Evolutionary conservation across 2,888 invertebrate genomes (phyloP), one percentile per base, ranked within the genome.

Genomic region (Leptopilina syphax): DNA sequence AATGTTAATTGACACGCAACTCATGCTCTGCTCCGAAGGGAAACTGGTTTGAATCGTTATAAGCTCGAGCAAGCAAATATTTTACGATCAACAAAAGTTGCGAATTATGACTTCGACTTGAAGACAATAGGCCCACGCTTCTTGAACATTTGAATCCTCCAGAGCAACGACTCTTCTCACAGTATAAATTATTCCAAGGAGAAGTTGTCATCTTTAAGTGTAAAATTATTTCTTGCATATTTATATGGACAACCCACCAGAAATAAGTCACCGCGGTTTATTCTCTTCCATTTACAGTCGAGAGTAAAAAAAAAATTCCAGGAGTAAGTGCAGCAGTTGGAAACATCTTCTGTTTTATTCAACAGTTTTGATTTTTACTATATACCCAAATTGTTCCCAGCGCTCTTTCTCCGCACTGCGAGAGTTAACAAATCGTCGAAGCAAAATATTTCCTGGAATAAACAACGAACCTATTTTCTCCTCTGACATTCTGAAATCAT

Each of bases 371-470:
- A 44, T 66, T 47, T 65, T 34, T 12, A 54, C 8, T 13, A 34
- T 34, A 34, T 34, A 10, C 73, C 73, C 5, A 44, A 44, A 57
- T 57, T n/a, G 73, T 73, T 73, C 73, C 73, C 73, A 73, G 73
- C 73, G 27, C 83, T 84, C 84, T 86, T 86, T 83, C 85, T 85
- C 81, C 85, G 84, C 85, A 85, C 34, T 34, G 34, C 34, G 34
- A 34, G 34, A 85, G 85, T 85, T 83, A 83, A 10, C 80, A 80
- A 83, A 84, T 34, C 34, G 1, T 34, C 34, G 34, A 4, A 34
- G 34, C 34, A 34, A 34, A 34, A 34, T 34, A 34, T 34, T 86
- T 85, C 84, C 85, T 82, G 85, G 84, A 85, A 85, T 84, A 84
- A 85, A 84, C 34, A 34, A 34, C 34, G 34, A 34, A 34, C 34